phyloP scores from a whole-genome alignment of 2,888 invertebrate species.

The Orthonychiurus folsomi region DNA sequence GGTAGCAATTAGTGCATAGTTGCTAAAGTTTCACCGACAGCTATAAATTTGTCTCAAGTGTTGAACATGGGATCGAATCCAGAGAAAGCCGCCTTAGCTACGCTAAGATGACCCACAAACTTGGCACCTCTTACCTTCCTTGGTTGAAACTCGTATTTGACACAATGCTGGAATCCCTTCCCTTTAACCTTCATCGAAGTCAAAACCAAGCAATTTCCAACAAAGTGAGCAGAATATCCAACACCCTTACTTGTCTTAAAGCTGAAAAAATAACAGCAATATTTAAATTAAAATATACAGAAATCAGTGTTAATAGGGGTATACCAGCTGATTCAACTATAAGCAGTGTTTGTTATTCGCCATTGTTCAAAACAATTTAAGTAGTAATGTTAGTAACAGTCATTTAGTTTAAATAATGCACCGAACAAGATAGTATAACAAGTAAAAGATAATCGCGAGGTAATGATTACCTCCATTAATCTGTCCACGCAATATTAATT shows the following conservation, averaged over 20 bases:
- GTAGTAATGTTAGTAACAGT: too few species aligned
- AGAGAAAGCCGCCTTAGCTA: neutral
- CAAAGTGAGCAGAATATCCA: slow-evolving; percentile 98
- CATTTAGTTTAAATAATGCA: too few species aligned
- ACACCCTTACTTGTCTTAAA: slow-evolving; percentile 98
- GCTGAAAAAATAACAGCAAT: slow-evolving; percentile 50
- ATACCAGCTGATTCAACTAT: too few species aligned
- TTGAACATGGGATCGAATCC: neutral
- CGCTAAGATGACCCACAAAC: neutral
- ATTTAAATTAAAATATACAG: slow-evolving; percentile 11
- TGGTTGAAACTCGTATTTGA: slow-evolving; percentile 98
- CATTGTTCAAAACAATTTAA: too few species aligned
- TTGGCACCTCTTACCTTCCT: slow-evolving; percentile 59
- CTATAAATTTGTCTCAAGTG: neutral
- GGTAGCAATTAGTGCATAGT: neutral
- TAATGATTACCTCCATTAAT: too few species aligned
- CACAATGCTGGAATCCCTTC: slow-evolving; percentile 98
- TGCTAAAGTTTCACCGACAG: neutral
- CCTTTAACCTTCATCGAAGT: slow-evolving; percentile 98
- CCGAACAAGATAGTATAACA: too few species aligned
- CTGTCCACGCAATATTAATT: too few species aligned
- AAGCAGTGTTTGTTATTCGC: too few species aligned
- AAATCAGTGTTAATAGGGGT: too few species aligned
- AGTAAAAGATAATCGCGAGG: too few species aligned
- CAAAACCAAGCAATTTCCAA: slow-evolving; percentile 95